phyloP scores from a whole-genome alignment of 2,113 vertebrate species.

The Acanthisitta chloris region DNA sequence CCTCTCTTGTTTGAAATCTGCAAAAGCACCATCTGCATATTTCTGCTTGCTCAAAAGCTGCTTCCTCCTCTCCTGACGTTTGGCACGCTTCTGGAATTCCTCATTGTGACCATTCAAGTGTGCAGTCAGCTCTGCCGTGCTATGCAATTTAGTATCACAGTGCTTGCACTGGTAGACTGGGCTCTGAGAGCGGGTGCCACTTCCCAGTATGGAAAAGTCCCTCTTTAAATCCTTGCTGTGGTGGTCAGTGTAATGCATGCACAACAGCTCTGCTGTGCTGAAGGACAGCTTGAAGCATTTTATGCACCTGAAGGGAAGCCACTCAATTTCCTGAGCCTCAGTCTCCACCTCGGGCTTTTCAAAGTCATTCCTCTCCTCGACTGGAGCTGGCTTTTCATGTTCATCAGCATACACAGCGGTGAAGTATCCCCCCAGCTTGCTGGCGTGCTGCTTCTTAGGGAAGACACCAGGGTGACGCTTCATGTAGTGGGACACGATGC shows the following conservation, averaged over 20 bases:
- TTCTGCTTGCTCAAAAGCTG: constrained; percentile 92
- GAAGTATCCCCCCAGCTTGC: constrained; percentile 94
- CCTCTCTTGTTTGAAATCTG: constrained; percentile 89
- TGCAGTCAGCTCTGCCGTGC: constrained; percentile 82
- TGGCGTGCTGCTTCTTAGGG: constrained; percentile 93
- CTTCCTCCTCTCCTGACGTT: constrained; percentile 87
- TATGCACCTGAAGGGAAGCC: constrained; percentile 92
- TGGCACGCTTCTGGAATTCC: constrained; percentile 93
- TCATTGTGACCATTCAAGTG: constrained; percentile 93
- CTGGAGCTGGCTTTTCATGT: constrained; percentile 71
- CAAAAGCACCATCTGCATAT: constrained; percentile 77
- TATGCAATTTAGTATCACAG: constrained; percentile 89
- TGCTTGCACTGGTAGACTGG: constrained; percentile 92
- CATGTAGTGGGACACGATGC: constrained; percentile 98
- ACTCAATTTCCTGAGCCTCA: constrained; percentile 81
- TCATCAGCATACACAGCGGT: constrained; percentile 92
- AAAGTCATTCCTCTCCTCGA: constrained; percentile 68
- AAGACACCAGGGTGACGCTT: constrained; percentile 97
- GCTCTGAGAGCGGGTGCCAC: constrained; percentile 73
- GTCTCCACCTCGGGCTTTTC: constrained; percentile 79
- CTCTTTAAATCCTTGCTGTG: constrained; percentile 92
- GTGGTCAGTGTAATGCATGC: constrained; percentile 95
- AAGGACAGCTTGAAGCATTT: constrained; percentile 95
- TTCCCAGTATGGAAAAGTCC: constrained; percentile 86
- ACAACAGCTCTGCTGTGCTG: constrained; percentile 86